Conservation (phyloP, 2,113 vertebrate species). For the Rhinoptilus africanus region DNA sequence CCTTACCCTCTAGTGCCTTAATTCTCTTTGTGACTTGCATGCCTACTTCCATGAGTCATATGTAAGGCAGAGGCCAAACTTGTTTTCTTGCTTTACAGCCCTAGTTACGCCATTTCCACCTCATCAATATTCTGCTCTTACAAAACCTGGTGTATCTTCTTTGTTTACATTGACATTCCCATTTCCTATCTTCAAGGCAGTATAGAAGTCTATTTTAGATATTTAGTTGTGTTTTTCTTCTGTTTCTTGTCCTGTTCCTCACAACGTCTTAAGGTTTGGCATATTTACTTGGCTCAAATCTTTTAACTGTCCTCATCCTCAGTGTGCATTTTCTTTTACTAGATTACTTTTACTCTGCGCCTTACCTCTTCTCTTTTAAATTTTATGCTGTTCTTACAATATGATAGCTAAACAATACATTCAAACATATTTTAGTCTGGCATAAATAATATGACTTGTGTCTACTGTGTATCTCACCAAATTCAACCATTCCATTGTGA, state of each 20-base stretch:
- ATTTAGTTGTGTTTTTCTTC: background rate
- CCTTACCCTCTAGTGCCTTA: background rate
- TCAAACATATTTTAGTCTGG: background rate
- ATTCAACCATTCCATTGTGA: background rate
- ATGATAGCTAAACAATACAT: background rate
- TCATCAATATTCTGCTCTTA: background rate
- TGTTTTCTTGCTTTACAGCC: background rate
- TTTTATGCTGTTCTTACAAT: background rate
- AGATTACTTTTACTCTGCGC: background rate
- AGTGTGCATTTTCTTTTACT: background rate
- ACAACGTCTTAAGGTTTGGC: background rate
- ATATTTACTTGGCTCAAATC: background rate
- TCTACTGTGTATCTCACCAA: accelerated
- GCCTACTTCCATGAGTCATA: background rate
- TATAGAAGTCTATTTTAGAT: background rate
- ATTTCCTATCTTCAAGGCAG: background rate
- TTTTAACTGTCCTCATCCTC: background rate
- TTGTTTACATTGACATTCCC: background rate
- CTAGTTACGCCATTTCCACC: background rate
- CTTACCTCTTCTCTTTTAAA: background rate
- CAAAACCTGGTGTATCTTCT: background rate
- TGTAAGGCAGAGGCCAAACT: background rate
- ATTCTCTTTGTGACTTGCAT: background rate
- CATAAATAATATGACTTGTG: background rate
- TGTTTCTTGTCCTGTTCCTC: background rate